Percentiles rank a stretch among this genome's conserved stretches.
Conservation (phyloP, 2,113 vertebrate species). For the Entelurus aequoreus region DNA sequence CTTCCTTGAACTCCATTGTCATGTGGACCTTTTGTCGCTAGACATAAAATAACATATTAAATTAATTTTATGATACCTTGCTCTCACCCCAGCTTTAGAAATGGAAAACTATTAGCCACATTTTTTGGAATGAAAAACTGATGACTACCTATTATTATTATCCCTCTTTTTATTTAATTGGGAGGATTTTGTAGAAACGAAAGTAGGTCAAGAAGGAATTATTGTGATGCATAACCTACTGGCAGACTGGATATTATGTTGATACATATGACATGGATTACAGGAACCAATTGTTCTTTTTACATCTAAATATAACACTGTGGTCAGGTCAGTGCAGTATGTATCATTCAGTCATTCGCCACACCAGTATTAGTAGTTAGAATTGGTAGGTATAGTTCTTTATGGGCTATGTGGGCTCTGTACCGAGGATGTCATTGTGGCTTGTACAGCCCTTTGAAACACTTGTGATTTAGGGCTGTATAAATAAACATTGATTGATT, state of each 20-base stretch:
- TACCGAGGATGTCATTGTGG: too few species aligned
- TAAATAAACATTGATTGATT: too few species aligned
- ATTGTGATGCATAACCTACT: neutral
- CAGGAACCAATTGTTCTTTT: too few species aligned
- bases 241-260: neutral
- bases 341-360: too few species aligned
- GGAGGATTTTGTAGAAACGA: slow-evolving; percentile 3
- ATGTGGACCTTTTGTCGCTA: neutral
- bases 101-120: neutral
- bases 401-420: too few species aligned
- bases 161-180: neutral
- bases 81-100: neutral
- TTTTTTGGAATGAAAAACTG: too few species aligned
- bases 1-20: slow-evolving; percentile 16
- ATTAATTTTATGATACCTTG: slow-evolving; percentile 1
- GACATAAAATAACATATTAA: slow-evolving; percentile 21
- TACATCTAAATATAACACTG: too few species aligned
- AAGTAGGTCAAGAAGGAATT: slow-evolving; percentile 14
- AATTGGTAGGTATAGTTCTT: too few species aligned
- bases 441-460: too few species aligned
- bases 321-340: too few species aligned
- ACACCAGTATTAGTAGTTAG: too few species aligned
- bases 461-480: too few species aligned
- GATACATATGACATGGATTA: neutral
- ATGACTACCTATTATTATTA: neutral